phyloP scores from a whole-genome alignment of 2,113 vertebrate species.

The Mustelus asterias region DNA sequence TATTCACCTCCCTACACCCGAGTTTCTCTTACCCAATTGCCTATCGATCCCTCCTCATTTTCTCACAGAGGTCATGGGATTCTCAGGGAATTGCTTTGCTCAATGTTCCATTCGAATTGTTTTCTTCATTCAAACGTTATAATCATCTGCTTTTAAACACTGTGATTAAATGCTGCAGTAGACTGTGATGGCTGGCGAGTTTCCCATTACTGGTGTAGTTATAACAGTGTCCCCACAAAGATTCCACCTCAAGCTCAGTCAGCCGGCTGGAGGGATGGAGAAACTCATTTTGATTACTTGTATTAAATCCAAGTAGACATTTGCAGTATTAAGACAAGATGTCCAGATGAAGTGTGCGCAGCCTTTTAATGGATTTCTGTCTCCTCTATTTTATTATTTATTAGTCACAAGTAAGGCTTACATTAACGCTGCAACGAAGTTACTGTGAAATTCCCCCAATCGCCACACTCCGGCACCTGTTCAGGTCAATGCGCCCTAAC shows the following conservation, averaged over 20 bases:
- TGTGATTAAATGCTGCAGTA: background rate
- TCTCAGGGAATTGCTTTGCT: background rate
- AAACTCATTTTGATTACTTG: background rate
- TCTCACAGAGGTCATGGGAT: background rate
- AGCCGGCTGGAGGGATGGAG: background rate
- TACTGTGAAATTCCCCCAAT: too few relatives aligned
- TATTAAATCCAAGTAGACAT: background rate
- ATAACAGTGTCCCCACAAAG: background rate
- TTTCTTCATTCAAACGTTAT: background rate
- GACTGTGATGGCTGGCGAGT: background rate
- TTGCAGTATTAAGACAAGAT: background rate
- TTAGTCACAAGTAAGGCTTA: too few relatives aligned
- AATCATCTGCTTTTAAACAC: constrained; percentile 16
- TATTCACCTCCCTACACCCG: background rate
- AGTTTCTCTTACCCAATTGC: background rate
- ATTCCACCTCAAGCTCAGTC: background rate
- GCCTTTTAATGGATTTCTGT: background rate
- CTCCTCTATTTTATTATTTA: background rate
- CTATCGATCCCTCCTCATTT: background rate
- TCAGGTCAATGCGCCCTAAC: too few relatives aligned
- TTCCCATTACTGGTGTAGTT: background rate
- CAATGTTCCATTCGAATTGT: background rate
- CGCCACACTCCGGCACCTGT: too few relatives aligned
- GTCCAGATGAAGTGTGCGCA: background rate
- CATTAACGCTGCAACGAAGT: too few relatives aligned